Evolutionary conservation across 2,797 vertebrate species (phyloP).

Genomic region (Antennarius maculatus): DNA sequence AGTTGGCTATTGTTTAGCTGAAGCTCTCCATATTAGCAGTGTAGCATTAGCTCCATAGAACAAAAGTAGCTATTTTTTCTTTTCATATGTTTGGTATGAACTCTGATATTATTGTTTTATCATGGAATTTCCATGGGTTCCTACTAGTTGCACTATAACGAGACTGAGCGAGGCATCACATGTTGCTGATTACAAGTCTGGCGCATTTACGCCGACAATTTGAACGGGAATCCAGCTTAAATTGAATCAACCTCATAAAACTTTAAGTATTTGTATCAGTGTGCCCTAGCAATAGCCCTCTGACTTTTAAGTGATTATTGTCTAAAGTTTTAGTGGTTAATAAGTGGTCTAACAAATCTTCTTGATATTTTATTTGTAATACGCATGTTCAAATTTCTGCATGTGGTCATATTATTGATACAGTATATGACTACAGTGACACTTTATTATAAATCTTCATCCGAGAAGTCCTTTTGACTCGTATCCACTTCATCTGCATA

Average conservation of each 20-base stretch:
- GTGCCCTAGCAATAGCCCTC: neutral
- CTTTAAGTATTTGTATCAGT: neutral
- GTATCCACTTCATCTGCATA: slow-evolving; percentile 30
- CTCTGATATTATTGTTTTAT: too few relatives aligned
- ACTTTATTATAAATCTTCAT: neutral
- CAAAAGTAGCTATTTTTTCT: too few relatives aligned
- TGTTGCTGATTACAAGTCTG: neutral
- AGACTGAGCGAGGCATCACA: neutral
- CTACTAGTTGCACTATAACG: neutral
- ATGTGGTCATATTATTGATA: too few relatives aligned
- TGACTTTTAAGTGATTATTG: too few relatives aligned
- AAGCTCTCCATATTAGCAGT: too few relatives aligned
- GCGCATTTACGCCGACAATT: neutral
- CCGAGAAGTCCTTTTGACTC: neutral
- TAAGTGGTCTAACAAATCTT: neutral
- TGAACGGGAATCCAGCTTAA: neutral
- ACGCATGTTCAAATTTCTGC: too few relatives aligned
- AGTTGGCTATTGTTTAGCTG: too few relatives aligned
- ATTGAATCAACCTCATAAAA: slow-evolving; percentile 1
- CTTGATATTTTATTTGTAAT: neutral
- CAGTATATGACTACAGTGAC: too few relatives aligned
- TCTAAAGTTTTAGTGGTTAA: neutral
- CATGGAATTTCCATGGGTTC: too few relatives aligned
- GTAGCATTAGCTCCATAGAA: too few relatives aligned
- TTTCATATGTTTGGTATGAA: too few relatives aligned